Percentiles rank a stretch among this genome's conserved stretches.
Conservation (phyloP, 1,140 invertebrate species). For the Hypothenemus hampei region DNA sequence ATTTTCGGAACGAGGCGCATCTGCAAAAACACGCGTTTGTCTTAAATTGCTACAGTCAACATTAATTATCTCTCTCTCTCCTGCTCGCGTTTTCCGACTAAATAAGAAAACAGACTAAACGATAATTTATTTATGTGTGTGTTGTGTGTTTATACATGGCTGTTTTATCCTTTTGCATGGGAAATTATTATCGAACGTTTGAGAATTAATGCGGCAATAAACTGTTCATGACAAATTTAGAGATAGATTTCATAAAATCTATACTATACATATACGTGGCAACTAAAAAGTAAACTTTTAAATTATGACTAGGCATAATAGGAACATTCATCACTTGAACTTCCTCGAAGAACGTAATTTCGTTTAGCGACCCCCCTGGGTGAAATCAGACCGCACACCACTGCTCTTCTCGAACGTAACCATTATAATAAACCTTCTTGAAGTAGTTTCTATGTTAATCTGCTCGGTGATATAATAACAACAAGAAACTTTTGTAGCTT, state of each 20-base stretch:
- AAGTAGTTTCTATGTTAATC: slow-evolving; percentile 24
- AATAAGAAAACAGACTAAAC: slow-evolving; percentile 1
- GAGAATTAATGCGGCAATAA: no score
- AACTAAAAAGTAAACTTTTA: no score
- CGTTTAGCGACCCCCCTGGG: slow-evolving; percentile 15
- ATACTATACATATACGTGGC: no score
- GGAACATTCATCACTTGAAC: no score
- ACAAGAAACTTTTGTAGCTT: slow-evolving; percentile 18
- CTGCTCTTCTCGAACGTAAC: slow-evolving; percentile 14
- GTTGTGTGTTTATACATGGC: no score
- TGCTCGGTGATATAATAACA: slow-evolving; percentile 18
- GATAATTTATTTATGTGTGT: slow-evolving; percentile 1
- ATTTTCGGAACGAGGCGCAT: slow-evolving; percentile 3
- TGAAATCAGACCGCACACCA: slow-evolving; percentile 18
- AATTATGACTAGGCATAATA: no score
- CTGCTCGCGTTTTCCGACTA: slow-evolving; percentile 2
- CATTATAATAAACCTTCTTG: slow-evolving; percentile 26
- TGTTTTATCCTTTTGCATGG: no score
- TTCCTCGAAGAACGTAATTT: slow-evolving; percentile 25
- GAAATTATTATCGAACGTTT: no score
- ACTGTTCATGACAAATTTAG: no score
- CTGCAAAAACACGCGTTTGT: slow-evolving; percentile 12
- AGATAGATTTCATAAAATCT: no score
- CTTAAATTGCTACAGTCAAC: slow-evolving; percentile 9
- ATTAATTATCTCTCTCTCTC: slow-evolving; percentile 4